Percentiles rank a stretch among this genome's conserved stretches.
phyloP scores from a whole-genome alignment of 2,797 vertebrate genomes.

The Oreortyx pictus region DNA sequence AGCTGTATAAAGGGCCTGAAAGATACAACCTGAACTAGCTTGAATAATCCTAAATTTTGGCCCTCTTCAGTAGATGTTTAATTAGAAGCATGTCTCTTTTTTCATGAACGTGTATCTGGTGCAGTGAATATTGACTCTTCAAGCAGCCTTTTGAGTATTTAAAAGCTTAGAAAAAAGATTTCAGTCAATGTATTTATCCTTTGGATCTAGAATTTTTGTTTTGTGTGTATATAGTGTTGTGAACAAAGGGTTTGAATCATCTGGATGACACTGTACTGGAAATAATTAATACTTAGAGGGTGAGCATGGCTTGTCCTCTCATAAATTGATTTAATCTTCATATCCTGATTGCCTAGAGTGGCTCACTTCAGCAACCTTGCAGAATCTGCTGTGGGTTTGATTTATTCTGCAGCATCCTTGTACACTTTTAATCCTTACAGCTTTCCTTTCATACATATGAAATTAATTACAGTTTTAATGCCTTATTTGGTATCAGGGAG shows the following conservation, averaged over 20 bases:
- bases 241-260: background rate
- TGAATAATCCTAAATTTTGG: background rate
- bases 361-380: conserved; percentile 34
- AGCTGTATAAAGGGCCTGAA: background rate
- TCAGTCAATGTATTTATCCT: background rate
- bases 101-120: background rate
- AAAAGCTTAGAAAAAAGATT: background rate
- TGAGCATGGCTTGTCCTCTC: background rate
- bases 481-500: conserved; percentile 8
- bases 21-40: background rate
- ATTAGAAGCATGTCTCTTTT: background rate
- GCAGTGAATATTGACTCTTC: background rate
- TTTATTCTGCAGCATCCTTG: conserved; percentile 45
- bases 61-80: background rate
- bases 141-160: background rate
- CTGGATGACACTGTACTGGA: background rate
- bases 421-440: conserved; percentile 22
- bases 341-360: conserved; percentile 20
- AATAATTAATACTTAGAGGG: conserved; percentile 3
- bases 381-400: conserved; percentile 50
- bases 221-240: background rate
- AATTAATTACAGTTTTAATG: conserved; percentile 60
- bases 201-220: background rate
- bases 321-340: conserved; percentile 46
- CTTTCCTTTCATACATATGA: conserved; percentile 23